Conservation (phyloP, 2,113 vertebrate species). For the Numenius arquata region DNA sequence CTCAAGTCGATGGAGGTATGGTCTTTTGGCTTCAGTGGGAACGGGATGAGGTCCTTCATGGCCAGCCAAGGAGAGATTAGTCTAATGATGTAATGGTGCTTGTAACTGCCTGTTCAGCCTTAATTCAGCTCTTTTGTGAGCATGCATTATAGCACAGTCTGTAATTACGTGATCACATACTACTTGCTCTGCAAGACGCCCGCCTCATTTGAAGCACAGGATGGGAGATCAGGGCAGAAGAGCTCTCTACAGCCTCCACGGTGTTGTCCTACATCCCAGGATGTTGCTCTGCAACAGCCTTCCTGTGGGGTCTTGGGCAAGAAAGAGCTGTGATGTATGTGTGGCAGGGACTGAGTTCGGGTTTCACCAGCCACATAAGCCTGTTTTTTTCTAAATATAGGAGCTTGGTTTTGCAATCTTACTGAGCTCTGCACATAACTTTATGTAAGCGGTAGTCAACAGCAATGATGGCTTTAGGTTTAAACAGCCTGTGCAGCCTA, state of each 20-base stretch:
- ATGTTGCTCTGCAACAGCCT: not conserved
- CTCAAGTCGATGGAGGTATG: not conserved
- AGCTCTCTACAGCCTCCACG: not conserved
- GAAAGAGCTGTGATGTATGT: not conserved
- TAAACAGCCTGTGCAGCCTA: not conserved
- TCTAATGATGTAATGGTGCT: constrained; percentile 44
- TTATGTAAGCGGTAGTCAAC: not conserved
- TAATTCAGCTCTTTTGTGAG: constrained; percentile 22
- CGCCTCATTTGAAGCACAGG: accelerated
- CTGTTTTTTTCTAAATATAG: not conserved
- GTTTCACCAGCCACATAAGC: not conserved
- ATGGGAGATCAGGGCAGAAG: not conserved
- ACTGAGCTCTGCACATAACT: not conserved
- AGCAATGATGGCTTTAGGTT: not conserved
- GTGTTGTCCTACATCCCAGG: not conserved
- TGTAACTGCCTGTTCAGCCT: constrained; percentile 44
- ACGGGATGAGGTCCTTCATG: constrained; percentile 8
- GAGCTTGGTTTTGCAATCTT: not conserved
- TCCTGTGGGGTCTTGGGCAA: not conserved
- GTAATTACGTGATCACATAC: constrained; percentile 8
- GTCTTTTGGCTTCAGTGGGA: constrained; percentile 21
- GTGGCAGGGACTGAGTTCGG: not conserved
- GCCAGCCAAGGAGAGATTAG: constrained; percentile 38
- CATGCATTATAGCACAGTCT: not conserved
- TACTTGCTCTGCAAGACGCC: not conserved